phyloP scores from a whole-genome alignment of 2,113 vertebrate species.

The Ceuthmochares aereus region DNA sequence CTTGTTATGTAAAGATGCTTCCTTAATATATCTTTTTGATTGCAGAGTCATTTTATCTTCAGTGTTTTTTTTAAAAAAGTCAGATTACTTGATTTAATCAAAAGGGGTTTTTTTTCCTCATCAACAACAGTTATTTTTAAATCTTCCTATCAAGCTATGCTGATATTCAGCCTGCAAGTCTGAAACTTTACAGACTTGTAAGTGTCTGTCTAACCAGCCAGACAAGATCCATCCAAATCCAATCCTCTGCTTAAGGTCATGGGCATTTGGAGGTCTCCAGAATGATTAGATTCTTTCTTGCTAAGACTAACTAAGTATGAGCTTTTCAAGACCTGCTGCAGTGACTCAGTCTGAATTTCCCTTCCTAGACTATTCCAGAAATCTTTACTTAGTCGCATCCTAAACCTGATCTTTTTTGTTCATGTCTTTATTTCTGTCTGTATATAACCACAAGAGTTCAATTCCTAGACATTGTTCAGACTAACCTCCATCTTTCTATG shows the following conservation, averaged over 20 bases:
- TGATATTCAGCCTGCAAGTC: not conserved
- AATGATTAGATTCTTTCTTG: not conserved
- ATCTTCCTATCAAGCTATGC: not conserved
- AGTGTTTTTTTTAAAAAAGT: not conserved
- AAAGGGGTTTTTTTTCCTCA: not conserved
- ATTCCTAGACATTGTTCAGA: not conserved
- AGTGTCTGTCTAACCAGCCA: not conserved
- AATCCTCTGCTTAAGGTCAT: not conserved
- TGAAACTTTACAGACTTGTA: not conserved
- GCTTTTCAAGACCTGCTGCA: not conserved
- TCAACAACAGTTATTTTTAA: not conserved
- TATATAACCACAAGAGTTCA: not conserved
- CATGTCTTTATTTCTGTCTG: not conserved
- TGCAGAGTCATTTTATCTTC: not conserved
- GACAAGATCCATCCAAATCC: slow-evolving; percentile 37
- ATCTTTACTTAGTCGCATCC: not conserved
- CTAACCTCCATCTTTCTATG: not conserved
- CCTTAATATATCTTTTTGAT: not conserved
- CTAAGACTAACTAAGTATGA: not conserved
- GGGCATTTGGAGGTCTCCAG: not conserved
- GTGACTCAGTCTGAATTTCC: not conserved
- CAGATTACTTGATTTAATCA: not conserved
- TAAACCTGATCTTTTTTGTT: not conserved
- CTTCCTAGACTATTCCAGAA: not conserved
- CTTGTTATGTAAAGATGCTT: not conserved